phyloP scores from a whole-genome alignment of 2,113 vertebrate genomes.

The Gymnogyps californianus region DNA sequence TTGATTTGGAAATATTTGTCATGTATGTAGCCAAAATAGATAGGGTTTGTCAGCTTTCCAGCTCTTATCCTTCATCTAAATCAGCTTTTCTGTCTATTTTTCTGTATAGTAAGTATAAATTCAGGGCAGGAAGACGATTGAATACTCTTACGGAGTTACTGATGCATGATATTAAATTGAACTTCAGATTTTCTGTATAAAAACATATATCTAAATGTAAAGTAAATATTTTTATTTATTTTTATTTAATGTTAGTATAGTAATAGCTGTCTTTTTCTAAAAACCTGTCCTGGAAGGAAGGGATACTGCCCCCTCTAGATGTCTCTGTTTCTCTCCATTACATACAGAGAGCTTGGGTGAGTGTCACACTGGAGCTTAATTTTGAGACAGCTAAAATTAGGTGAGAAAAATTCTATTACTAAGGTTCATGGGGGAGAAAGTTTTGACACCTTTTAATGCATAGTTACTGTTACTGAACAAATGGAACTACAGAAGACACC shows the following conservation, averaged over 20 bases:
- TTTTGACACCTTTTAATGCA: background rate
- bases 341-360: background rate
- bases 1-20: background rate
- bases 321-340: background rate
- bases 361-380: background rate
- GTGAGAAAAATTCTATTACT: background rate
- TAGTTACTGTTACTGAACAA: background rate
- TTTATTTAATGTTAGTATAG: background rate
- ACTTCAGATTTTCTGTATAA: background rate
- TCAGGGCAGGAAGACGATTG: background rate
- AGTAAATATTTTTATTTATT: background rate
- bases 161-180: background rate
- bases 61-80: background rate
- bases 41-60: background rate
- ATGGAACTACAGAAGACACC: background rate
- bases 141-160: background rate
- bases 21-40: background rate
- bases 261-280: background rate
- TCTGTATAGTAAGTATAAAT: background rate
- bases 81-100: background rate
- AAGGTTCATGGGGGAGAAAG: background rate
- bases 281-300: background rate
- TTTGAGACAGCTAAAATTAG: background rate
- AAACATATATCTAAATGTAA: background rate
- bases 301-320: background rate